Evolutionary conservation across 2,888 invertebrate species (phyloP).

Genomic region (Ditula angustiorana): DNA sequence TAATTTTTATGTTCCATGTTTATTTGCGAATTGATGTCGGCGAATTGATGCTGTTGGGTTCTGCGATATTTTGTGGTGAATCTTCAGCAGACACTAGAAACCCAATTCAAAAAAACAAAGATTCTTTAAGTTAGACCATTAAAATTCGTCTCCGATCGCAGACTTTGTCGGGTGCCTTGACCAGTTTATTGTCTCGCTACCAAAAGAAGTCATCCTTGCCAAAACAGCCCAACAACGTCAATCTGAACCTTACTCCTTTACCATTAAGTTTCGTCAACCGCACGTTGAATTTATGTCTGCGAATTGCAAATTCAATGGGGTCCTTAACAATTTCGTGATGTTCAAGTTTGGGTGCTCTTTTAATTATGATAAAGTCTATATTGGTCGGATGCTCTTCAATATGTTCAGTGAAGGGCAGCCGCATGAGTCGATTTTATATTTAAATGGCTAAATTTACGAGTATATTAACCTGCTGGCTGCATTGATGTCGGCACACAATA

Average conservation of each 20-base stretch:
- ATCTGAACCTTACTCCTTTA: slow-evolving; percentile 9
- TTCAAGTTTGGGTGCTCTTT: slow-evolving; percentile 2
- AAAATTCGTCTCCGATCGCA: slow-evolving; percentile 44
- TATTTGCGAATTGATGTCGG: too few relatives aligned
- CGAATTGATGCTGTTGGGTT: too few relatives aligned
- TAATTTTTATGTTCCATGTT: too few relatives aligned
- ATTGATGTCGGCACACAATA: background rate
- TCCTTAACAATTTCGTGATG: background rate
- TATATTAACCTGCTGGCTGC: background rate
- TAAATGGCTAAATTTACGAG: too few relatives aligned
- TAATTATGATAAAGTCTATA: slow-evolving; percentile 15
- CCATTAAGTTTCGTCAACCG: background rate
- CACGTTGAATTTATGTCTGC: background rate
- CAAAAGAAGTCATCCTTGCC: slow-evolving; percentile 10
- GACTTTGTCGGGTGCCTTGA: slow-evolving; percentile 43
- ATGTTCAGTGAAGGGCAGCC: slow-evolving; percentile 55
- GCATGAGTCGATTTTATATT: slow-evolving; percentile 20
- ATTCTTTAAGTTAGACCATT: slow-evolving; percentile 37
- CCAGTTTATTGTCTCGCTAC: slow-evolving; percentile 43
- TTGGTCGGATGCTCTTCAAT: background rate
- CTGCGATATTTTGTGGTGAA: background rate
- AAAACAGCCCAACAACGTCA: background rate
- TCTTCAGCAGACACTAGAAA: background rate
- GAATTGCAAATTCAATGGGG: slow-evolving; percentile 31
- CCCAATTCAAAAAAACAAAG: background rate